Evolutionary conservation across 2,888 invertebrate genomes (phyloP).

Genomic region (Ectemnius cavifrons): DNA sequence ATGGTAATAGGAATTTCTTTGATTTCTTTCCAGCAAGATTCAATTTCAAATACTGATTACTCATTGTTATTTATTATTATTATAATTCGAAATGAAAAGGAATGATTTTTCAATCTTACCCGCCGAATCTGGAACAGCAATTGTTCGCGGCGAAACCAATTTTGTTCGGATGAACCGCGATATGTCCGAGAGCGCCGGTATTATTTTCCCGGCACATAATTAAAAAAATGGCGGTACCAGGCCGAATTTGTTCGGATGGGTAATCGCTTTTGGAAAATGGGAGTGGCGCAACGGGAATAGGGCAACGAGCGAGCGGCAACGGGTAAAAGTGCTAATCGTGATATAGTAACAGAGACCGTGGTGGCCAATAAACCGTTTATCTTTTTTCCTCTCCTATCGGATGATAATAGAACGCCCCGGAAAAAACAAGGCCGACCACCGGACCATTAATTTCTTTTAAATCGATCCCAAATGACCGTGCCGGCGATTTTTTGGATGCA

Average conservation of each 20-base stretch:
- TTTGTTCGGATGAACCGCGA: no score
- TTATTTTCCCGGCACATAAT: background rate
- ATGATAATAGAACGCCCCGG: constrained; percentile 36
- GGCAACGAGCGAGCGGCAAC: background rate
- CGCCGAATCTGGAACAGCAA: no score
- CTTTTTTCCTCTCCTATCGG: constrained; percentile 31
- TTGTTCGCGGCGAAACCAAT: no score
- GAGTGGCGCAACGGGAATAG: no score
- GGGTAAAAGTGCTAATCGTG: constrained; percentile 39
- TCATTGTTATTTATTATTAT: no score
- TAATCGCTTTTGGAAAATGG: no score
- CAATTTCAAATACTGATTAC: no score
- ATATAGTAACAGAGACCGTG: constrained; percentile 36
- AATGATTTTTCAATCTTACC: no score
- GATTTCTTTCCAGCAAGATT: no score
- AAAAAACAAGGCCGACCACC: constrained; percentile 22
- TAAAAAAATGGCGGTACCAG: constrained; percentile 4
- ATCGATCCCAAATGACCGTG: constrained; percentile 41
- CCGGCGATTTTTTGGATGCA: constrained; percentile 29
- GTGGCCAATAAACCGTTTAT: constrained; percentile 50
- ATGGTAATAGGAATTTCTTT: no score
- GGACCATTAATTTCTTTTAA: constrained; percentile 39
- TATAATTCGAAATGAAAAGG: no score
- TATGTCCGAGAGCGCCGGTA: no score
- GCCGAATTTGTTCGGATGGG: constrained; percentile 14